A percentile compares a stretch with the other conserved stretches of the same genome.
Conservation (phyloP, 2,888 invertebrate species). For the Hirtodrosophila histrioides region DNA sequence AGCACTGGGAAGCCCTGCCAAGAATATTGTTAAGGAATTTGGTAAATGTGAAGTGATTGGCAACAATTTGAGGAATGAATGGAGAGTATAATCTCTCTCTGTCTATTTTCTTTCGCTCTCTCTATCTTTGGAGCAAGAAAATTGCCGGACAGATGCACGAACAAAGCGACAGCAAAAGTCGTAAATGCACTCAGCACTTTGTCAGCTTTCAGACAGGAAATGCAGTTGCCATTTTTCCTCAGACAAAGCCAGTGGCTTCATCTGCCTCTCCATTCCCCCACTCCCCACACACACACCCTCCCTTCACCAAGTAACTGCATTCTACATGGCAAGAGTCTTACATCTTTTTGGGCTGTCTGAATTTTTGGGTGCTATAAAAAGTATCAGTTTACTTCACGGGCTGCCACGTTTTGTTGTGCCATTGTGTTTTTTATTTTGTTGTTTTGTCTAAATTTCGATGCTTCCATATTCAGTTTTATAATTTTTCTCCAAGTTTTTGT, state of each 20-base stretch:
- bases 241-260: constrained; percentile 25
- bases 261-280: not conserved
- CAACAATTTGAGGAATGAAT: not conserved
- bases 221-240: constrained; percentile 68
- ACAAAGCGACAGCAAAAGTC: constrained; percentile 45
- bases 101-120: not conserved
- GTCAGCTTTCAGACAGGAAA: constrained; percentile 74
- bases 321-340: constrained; percentile 16
- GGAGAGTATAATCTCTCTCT: not conserved
- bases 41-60: too few relatives aligned
- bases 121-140: not conserved
- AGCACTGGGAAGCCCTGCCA: too few relatives aligned
- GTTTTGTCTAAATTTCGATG: constrained; percentile 58
- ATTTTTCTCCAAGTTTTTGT: constrained; percentile 61
- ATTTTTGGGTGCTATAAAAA: constrained; percentile 57
- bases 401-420: constrained; percentile 26
- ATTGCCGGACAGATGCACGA: constrained; percentile 9
- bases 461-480: constrained; percentile 75
- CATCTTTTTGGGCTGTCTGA: constrained; percentile 43
- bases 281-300: not conserved
- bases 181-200: constrained; percentile 80
- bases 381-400: constrained; percentile 61
- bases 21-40: too few relatives aligned
- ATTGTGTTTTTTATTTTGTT: constrained; percentile 34
- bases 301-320: not conserved